Conservation (phyloP, 64 coral and sea anemone species). For the Acropora yongei region DNA sequence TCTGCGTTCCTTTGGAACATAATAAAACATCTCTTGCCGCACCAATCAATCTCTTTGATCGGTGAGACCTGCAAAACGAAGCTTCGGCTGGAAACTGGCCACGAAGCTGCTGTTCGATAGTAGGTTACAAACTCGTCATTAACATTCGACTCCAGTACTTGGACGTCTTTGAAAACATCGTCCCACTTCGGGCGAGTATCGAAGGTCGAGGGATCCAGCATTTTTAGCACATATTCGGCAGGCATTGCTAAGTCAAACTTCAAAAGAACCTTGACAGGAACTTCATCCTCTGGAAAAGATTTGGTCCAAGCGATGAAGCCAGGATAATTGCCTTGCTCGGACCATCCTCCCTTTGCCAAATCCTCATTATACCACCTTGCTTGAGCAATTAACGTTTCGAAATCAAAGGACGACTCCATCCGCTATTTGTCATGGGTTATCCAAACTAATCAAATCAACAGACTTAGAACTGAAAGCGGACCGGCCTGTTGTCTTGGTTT, state of each 20-base stretch:
- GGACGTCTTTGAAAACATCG: neutral
- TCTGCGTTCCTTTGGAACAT: slow-evolving; percentile 16
- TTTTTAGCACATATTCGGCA: slow-evolving; percentile 3
- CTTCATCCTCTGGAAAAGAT: slow-evolving; percentile 25
- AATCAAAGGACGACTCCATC: neutral
- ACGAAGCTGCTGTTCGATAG: neutral
- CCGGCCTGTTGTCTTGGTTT: no score
- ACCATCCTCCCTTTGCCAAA: slow-evolving; percentile 49
- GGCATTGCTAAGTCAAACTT: slow-evolving; percentile 24
- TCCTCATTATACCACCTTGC: slow-evolving; percentile 60
- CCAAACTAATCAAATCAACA: no score
- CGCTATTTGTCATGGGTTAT: no score
- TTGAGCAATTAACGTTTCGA: slow-evolving; percentile 20
- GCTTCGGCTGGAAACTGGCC: slow-evolving; percentile 21
- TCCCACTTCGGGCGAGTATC: slow-evolving; percentile 45
- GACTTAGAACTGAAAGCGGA: no score
- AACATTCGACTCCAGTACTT: slow-evolving; percentile 42
- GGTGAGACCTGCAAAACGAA: slow-evolving; percentile 34
- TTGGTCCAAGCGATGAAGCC: slow-evolving; percentile 25
- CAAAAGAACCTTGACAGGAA: slow-evolving; percentile 38
- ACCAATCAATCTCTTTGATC: slow-evolving; percentile 33
- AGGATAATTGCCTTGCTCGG: slow-evolving; percentile 9
- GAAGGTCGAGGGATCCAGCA: neutral
- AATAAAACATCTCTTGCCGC: neutral
- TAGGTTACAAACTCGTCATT: neutral